phyloP scores from a whole-genome alignment of 1,140 invertebrate species.

The Drosophila kepulauana region DNA sequence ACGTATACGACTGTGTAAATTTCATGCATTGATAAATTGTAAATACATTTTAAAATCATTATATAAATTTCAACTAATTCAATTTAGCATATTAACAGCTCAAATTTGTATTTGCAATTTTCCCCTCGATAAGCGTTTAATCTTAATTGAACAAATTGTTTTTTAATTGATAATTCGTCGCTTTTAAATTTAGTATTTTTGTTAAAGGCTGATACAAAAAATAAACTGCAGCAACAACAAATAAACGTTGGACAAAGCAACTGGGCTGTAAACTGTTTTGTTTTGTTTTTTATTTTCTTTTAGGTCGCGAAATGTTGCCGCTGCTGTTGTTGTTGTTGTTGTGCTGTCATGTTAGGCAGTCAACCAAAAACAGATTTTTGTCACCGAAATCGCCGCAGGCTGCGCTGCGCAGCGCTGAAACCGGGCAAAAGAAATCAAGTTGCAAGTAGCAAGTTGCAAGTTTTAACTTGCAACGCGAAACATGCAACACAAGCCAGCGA shows the following conservation, averaged over 20 bases:
- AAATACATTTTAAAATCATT: too few relatives aligned
- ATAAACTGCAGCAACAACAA: slow-evolving; percentile 27
- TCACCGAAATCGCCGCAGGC: slow-evolving; percentile 67
- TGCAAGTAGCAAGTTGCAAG: slow-evolving; percentile 57
- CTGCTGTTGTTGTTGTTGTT: slow-evolving; percentile 37
- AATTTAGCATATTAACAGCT: too few relatives aligned
- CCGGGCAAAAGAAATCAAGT: slow-evolving; percentile 67
- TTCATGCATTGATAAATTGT: too few relatives aligned
- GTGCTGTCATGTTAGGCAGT: slow-evolving; percentile 67
- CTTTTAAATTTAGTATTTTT: slow-evolving; percentile 17
- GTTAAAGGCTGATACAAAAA: slow-evolving; percentile 13
- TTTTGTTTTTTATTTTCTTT: background rate
- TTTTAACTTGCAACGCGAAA: slow-evolving; percentile 17
- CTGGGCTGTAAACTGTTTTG: background rate
- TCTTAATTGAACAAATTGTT: too few relatives aligned
- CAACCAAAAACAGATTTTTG: slow-evolving; percentile 79
- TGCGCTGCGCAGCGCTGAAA: slow-evolving; percentile 25
- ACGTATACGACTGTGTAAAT: too few relatives aligned
- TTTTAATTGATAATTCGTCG: too few relatives aligned
- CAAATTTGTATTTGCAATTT: too few relatives aligned
- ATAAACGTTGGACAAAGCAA: slow-evolving; percentile 14
- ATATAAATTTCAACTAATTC: too few relatives aligned
- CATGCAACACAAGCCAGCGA: slow-evolving; percentile 56
- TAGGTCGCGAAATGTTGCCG: background rate
- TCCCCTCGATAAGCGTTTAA: too few relatives aligned